A percentile compares a stretch with the other conserved stretches of the same genome.
Conservation (phyloP, 2,888 invertebrate species). For the Carcina quercana region DNA sequence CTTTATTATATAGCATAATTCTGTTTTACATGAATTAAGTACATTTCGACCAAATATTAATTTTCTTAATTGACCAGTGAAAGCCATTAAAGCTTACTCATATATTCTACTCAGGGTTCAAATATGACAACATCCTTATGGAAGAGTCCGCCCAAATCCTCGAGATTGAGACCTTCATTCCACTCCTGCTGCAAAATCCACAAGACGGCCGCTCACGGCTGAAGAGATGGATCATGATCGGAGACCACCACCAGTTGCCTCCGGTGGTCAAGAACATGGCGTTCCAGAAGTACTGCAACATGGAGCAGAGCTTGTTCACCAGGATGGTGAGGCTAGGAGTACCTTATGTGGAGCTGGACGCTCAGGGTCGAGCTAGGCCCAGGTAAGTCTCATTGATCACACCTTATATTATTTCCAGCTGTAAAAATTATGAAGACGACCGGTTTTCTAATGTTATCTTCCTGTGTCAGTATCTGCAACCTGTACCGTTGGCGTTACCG, state of each 20-base stretch:
- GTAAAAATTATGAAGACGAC: too few species aligned
- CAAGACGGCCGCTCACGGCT: slow-evolving; percentile 96
- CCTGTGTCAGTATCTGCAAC: slow-evolving; percentile 83
- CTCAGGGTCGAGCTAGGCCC: slow-evolving; percentile 95
- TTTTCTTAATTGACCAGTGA: too few species aligned
- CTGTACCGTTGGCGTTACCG: slow-evolving; percentile 98
- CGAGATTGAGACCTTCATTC: slow-evolving; percentile 99
- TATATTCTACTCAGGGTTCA: slow-evolving; percentile 85
- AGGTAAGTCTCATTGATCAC: slow-evolving; percentile 69
- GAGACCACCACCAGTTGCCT: slow-evolving; percentile 98
- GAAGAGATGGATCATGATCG: slow-evolving; percentile 99
- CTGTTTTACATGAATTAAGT: too few species aligned
- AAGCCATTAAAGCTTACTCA: too few species aligned
- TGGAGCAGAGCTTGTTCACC: slow-evolving; percentile 99
- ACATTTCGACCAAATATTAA: too few species aligned
- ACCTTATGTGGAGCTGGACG: slow-evolving; percentile 97
- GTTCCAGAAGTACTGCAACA: slow-evolving; percentile 99
- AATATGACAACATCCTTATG: slow-evolving; percentile 99
- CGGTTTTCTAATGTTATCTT: too few species aligned
- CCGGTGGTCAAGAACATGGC: slow-evolving; percentile 99
- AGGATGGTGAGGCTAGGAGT: slow-evolving; percentile 96
- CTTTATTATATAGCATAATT: too few species aligned
- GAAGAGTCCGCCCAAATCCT: slow-evolving; percentile 99
- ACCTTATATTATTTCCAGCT: too few species aligned
- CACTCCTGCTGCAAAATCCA: slow-evolving; percentile 97